These are phyloP conservation scores for Harpegnathos saltator DNA, from an alignment of 1,140 invertebrate genomes.

Conservation along the genomic window DNA sequence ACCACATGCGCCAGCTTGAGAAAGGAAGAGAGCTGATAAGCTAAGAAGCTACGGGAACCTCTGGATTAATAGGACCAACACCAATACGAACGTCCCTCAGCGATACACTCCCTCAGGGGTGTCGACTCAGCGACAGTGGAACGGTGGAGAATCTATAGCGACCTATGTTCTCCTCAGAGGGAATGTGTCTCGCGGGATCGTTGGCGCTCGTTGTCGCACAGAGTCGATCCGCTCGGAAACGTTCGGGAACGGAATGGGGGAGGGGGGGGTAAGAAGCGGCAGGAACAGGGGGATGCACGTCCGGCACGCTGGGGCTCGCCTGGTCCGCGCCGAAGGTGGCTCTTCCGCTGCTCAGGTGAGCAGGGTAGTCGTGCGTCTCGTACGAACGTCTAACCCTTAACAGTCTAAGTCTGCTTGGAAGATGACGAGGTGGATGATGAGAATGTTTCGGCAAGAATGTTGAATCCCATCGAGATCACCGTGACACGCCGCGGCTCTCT, in stretches of 20 bases:
- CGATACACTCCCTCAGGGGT: constrained; percentile 57
- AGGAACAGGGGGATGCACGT: background rate
- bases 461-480: background rate
- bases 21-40: background rate
- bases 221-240: constrained; percentile 56
- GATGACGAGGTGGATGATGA: no score
- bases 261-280: background rate
- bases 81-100: constrained; percentile 37
- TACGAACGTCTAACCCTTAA: constrained; percentile 36
- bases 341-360: constrained; percentile 57
- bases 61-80: constrained; percentile 60
- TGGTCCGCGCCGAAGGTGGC: constrained; percentile 31
- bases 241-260: constrained; percentile 33
- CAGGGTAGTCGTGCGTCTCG: constrained; percentile 55
- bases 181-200: constrained; percentile 45
- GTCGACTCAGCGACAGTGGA: constrained; percentile 23
- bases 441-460: no score
- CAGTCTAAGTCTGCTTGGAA: constrained; percentile 7
- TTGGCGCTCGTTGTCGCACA: constrained; percentile 11
- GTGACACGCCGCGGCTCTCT: no score
- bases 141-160: background rate
- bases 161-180: constrained; percentile 25
- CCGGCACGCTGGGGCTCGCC: constrained; percentile 25
- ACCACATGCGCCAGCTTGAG: background rate
- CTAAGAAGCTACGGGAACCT: constrained; percentile 34